Percentiles rank a stretch among this genome's conserved stretches.
Conservation (phyloP, 2,113 vertebrate species). For the Neolamprologus caudopunctatus region DNA sequence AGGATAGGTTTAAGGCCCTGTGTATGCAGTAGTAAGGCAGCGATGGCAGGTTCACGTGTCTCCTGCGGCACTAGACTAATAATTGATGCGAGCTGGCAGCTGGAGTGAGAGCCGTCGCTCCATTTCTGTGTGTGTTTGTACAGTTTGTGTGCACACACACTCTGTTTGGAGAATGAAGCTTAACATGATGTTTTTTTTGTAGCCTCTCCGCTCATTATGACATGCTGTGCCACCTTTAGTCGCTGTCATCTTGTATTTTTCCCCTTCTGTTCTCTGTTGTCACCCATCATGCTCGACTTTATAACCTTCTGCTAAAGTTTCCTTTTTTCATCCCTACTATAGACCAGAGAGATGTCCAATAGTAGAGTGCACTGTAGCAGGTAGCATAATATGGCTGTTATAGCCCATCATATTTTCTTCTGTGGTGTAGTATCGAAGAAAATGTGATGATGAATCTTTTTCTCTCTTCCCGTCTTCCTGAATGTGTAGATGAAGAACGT, state of each 20-base stretch:
- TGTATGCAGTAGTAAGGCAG: not conserved
- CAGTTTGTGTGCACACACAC: not conserved
- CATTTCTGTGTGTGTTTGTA: not conserved
- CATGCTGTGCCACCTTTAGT: not conserved
- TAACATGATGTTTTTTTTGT: not conserved
- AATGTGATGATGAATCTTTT: not conserved
- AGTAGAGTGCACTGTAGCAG: not conserved
- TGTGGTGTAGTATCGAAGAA: not conserved
- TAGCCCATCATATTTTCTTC: not conserved
- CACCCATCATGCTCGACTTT: not conserved
- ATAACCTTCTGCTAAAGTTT: not conserved
- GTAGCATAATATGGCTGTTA: not conserved
- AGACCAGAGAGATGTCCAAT: not conserved
- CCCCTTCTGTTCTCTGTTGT: not conserved
- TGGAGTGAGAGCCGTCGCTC: conserved; percentile 14
- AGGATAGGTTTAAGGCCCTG: not conserved
- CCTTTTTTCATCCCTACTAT: not conserved
- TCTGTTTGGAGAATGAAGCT: not conserved
- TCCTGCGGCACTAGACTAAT: conserved; percentile 22
- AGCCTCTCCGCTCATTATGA: conserved; percentile 10
- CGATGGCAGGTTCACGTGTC: conserved; percentile 10
- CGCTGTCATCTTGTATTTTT: not conserved
- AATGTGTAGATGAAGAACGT: conserved; percentile 78
- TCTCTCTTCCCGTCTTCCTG: conserved; percentile 26
- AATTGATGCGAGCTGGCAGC: conserved; percentile 32